A percentile compares a stretch with the other conserved stretches of the same genome.
Conservation (phyloP, 2,113 vertebrate species). For the Notarius quadriscutis region DNA sequence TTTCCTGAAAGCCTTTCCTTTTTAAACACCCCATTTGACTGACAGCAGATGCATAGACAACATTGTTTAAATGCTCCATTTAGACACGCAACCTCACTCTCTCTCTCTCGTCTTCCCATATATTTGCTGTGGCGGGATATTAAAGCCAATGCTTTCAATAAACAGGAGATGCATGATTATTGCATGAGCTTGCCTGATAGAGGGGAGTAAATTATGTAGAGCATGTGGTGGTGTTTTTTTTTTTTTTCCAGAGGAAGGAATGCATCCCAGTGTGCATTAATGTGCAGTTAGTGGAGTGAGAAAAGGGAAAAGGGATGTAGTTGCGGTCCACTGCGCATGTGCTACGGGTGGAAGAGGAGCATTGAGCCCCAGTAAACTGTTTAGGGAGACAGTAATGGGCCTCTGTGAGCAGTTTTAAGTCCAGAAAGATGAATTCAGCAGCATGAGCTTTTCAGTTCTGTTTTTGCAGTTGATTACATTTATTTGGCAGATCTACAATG, state of each 20-base stretch:
- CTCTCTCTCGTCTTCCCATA: constrained; percentile 37
- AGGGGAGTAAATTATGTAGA: constrained; percentile 71
- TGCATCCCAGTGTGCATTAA: constrained; percentile 38
- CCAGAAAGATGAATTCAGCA: background rate
- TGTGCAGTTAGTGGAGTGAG: constrained; percentile 27
- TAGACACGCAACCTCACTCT: constrained; percentile 49
- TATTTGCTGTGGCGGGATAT: constrained; percentile 66
- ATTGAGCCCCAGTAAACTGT: constrained; percentile 40
- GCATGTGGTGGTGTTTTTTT: constrained; percentile 37
- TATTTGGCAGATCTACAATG: constrained; percentile 1
- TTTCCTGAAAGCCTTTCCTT: constrained; percentile 63
- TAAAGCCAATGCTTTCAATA: constrained; percentile 63
- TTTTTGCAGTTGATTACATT: constrained; percentile 4
- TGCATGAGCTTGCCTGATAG: constrained; percentile 66
- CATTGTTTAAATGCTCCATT: constrained; percentile 70
- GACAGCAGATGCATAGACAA: constrained; percentile 67
- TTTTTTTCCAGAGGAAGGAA: constrained; percentile 15
- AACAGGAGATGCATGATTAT: constrained; percentile 72
- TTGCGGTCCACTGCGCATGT: constrained; percentile 13
- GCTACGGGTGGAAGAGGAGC: constrained; percentile 27
- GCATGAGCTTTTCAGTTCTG: background rate
- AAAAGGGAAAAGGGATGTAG: background rate
- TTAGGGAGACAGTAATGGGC: constrained; percentile 20
- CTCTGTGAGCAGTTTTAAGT: background rate
- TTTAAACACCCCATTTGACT: constrained; percentile 65